Evolutionary conservation across 23 tunicate species (phyloP), one percentile per base, ranked within the genome.

Genomic region (Corella eumyota): DNA sequence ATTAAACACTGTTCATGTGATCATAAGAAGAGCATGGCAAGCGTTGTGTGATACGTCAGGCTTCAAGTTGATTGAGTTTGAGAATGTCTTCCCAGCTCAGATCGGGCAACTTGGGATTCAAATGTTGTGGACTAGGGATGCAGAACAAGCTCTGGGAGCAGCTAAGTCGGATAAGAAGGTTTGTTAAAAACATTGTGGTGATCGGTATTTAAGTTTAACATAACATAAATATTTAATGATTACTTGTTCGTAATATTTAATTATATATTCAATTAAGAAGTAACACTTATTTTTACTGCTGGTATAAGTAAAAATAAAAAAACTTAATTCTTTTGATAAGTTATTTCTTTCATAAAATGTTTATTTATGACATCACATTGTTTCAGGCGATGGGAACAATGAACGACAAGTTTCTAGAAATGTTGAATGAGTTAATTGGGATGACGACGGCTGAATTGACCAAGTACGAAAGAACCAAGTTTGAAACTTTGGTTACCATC

Each of bases 41-140:
- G 75, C 86, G 29, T 61, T 93, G 28, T 58, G 76, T 35, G 88
- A 78, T 52, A 45, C 72, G 25, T 25, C 64, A 9, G 50, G 66
- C 23, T 93, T 93, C 53, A 76, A 93, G 35, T 78, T 93, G 19
- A 61, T 84, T 47, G 95, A 87, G 37, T 93, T 93, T 58, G 95
- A 84, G 46, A 87, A 93, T 69, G 83, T 79, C 19, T 84, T 84
- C 66, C 74, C 85, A 26, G 78, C 99, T 21, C 99, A 93, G 64
- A 59, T 92, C 49, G 95, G 99, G 23, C 60, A 83, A 7, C 99
- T 93, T 24, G 99, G 99, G 6, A 93, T 93, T 34, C 99, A 93
- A 44, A 79, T 93, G 87, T 32, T 93, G 6, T 93, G 99, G 99
- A 93, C 99, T 21, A 64, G 93, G 21, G 99, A 93, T 46, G 77